phyloP scores from a whole-genome alignment of 2,888 invertebrate genomes.

The Tortricodes alternella region DNA sequence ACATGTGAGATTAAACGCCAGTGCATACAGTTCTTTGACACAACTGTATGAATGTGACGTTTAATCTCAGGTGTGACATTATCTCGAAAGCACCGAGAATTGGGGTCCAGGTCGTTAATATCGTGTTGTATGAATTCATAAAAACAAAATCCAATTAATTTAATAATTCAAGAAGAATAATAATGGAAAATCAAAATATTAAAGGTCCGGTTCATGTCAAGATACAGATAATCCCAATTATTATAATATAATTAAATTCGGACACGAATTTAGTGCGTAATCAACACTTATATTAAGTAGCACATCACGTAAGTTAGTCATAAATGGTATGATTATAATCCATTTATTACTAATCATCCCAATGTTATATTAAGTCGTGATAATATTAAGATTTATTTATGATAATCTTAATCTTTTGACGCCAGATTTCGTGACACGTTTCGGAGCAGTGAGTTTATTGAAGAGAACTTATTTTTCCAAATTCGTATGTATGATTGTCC shows the following conservation, averaged over 20 bases:
- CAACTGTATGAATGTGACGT: too few species aligned
- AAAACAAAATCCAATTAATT: too few species aligned
- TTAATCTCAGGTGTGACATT: too few species aligned
- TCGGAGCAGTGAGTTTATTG: background rate
- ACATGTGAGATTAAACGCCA: too few species aligned
- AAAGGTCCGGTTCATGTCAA: too few species aligned
- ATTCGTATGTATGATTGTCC: background rate
- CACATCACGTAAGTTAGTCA: constrained; percentile 6
- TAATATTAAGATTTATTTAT: constrained; percentile 9
- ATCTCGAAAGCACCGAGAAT: too few species aligned
- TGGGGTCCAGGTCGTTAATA: too few species aligned
- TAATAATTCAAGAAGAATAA: too few species aligned
- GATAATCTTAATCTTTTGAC: constrained; percentile 20
- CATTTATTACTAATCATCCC: constrained; percentile 22
- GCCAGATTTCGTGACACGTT: constrained; percentile 14
- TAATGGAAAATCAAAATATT: too few species aligned
- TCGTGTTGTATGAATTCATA: too few species aligned
- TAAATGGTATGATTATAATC: constrained; percentile 27
- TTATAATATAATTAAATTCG: background rate
- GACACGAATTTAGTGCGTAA: background rate
- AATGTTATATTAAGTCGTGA: constrained; percentile 25
- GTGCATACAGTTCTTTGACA: too few species aligned
- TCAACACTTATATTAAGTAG: constrained; percentile 7
- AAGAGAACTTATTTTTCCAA: background rate
- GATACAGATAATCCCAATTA: background rate